These are phyloP conservation scores for Heliconius charithonia DNA, from an alignment of 2,888 invertebrate genomes.

Conservation along the genomic window DNA sequence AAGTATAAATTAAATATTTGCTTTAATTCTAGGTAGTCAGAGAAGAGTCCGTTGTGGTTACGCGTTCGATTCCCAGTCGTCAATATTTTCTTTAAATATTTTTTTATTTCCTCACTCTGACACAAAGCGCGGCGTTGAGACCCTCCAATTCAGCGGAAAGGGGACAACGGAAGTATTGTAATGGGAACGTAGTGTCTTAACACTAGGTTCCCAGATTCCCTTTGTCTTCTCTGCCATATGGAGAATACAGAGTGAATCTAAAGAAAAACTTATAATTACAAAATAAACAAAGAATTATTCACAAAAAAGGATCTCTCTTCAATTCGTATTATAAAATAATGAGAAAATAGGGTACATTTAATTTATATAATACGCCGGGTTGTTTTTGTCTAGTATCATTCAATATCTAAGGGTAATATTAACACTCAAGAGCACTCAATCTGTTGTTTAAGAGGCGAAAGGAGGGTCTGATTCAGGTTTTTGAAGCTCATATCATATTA, in stretches of 20 bases:
- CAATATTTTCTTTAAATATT: too few species aligned
- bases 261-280: background rate
- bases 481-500: constrained; percentile 1
- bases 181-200: background rate
- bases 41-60: too few species aligned
- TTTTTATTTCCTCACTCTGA: too few species aligned
- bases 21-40: too few species aligned
- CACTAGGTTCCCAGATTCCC: background rate
- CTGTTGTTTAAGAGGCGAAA: constrained; percentile 26
- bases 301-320: background rate
- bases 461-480: constrained; percentile 17
- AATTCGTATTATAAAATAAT: constrained; percentile 1
- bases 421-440: constrained; percentile 21
- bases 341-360: constrained; percentile 4
- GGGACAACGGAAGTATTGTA: too few species aligned
- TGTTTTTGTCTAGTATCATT: constrained; percentile 24
- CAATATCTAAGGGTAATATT: constrained; percentile 23
- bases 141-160: too few species aligned
- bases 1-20: too few species aligned
- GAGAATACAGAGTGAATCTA: background rate
- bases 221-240: background rate
- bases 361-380: constrained; percentile 16
- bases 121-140: too few species aligned
- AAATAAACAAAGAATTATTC: background rate
- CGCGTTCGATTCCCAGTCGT: too few species aligned